Evolutionary conservation across 2,888 invertebrate species (phyloP), one percentile per base, ranked within the genome.

Genomic region (Hemithea aestivaria): DNA sequence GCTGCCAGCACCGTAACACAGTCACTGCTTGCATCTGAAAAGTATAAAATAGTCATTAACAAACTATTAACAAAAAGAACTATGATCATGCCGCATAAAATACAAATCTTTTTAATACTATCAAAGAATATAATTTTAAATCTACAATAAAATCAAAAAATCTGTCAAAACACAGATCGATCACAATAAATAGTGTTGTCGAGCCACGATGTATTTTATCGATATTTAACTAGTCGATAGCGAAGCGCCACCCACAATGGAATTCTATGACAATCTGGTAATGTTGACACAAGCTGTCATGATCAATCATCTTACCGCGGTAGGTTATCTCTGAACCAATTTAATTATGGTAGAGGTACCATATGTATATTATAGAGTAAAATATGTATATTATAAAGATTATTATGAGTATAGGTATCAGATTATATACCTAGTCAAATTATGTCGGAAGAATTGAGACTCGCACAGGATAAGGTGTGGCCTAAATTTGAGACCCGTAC

Each of bases 251-350:
- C 53, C 54, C 62, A 72, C 69, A 72, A 70, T 70, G 45, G 55
- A 62, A 29, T 35, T 42, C 33, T 40, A 49, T 71, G 70, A 68
- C 59, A 64, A 62, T 60, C 70, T 66, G 69, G 58, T 66, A 69
- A 73, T 63, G 50, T 57, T 62, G 59, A 36, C 41, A 42, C 62
- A 35, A 51, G 57, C 59, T 68, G 67, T 67, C 70, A 67, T 72
- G 64, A 83, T 83, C 79, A 71, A 82, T 84, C 81, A 83, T 69
- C 54, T 56, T 73, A 71, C 75, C 62, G 66, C 53, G 46, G 53
- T 45, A 61, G 61, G 35, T 61, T 70, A 72, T 66, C 63, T 60
- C 53, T n/a, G 16, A 16, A 16, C 16, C 52, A 56, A 57, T 63
- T 66, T 72, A 78, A 79, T 16, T 16, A 16, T 16, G n/a, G n/a